Evolutionary conservation across 2,113 vertebrate species (phyloP).

Genomic region (Rhizomys pruinosus): DNA sequence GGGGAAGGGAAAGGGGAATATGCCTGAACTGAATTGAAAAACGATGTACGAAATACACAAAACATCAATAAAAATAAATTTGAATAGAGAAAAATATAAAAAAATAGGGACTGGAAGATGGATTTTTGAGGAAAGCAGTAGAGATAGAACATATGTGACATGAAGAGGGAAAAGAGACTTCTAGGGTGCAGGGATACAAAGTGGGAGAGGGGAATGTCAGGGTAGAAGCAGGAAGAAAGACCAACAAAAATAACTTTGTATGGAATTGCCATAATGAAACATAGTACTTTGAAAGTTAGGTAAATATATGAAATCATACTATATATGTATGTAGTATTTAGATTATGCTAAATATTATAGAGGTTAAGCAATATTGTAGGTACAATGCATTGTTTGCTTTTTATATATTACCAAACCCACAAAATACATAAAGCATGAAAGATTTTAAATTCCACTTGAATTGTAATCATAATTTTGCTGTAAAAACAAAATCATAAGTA

Average conservation of each 20-base stretch:
- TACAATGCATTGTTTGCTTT: not conserved
- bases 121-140: not conserved
- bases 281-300: not conserved
- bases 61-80: too few relatives aligned
- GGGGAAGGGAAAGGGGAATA: too few relatives aligned
- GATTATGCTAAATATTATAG: not conserved
- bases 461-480: not conserved
- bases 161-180: not conserved
- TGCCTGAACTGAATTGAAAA: too few relatives aligned
- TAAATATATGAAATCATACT: not conserved
- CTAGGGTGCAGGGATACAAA: not conserved
- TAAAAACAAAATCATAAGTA: too few relatives aligned
- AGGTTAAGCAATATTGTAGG: conserved; percentile 33
- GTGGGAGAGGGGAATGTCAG: too few relatives aligned
- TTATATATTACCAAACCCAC: not conserved
- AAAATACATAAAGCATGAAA: conserved; percentile 9
- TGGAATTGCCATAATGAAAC: not conserved
- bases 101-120: not conserved
- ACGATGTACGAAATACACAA: too few relatives aligned
- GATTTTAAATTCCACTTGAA: not conserved
- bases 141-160: not conserved
- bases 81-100: too few relatives aligned
- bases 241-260: not conserved
- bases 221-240: not conserved
- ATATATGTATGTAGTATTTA: not conserved